These are phyloP conservation scores for Oostethus manadensis DNA, from an alignment of 2,113 vertebrate species.

Conservation along the genomic window DNA sequence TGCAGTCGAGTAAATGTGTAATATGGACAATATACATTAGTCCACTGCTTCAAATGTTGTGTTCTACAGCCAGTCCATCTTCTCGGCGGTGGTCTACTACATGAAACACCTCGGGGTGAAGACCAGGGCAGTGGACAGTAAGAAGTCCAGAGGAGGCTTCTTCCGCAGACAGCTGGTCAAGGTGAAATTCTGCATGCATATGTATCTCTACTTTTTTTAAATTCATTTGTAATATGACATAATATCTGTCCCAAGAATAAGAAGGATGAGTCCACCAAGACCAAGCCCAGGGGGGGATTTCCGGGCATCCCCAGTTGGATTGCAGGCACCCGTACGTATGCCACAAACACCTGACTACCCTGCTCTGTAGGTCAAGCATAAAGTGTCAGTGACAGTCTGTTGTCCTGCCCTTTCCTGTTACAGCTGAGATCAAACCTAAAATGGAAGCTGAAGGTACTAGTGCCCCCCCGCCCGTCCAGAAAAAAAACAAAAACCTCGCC, in stretches of 20 bases:
- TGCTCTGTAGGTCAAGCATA: neutral
- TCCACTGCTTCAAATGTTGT: neutral
- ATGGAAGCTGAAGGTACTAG: constrained; percentile 79
- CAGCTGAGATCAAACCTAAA: constrained; percentile 78
- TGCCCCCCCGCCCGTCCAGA: constrained; percentile 18
- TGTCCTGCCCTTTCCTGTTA: constrained; percentile 59
- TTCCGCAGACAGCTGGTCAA: constrained; percentile 74
- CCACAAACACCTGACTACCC: neutral
- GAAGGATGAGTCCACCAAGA: constrained; percentile 74
- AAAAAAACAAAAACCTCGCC: too few relatives aligned
- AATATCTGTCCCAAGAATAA: constrained; percentile 54
- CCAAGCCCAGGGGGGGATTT: constrained; percentile 67
- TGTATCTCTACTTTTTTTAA: too few relatives aligned
- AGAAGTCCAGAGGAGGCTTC: constrained; percentile 81
- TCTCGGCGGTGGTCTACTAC: constrained; percentile 74
- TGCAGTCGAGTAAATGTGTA: neutral
- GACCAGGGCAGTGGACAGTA: constrained; percentile 78
- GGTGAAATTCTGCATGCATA: constrained; percentile 41
- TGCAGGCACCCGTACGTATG: constrained; percentile 60
- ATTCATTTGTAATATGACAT: neutral
- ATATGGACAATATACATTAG: neutral
- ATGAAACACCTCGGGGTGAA: constrained; percentile 88
- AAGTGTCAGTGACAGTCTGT: neutral
- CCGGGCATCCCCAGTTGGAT: constrained; percentile 76
- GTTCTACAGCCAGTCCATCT: constrained; percentile 75